Percentiles rank a stretch among this genome's conserved stretches.
Conservation (phyloP, 2,113 vertebrate genomes). For the Suricata suricatta region DNA sequence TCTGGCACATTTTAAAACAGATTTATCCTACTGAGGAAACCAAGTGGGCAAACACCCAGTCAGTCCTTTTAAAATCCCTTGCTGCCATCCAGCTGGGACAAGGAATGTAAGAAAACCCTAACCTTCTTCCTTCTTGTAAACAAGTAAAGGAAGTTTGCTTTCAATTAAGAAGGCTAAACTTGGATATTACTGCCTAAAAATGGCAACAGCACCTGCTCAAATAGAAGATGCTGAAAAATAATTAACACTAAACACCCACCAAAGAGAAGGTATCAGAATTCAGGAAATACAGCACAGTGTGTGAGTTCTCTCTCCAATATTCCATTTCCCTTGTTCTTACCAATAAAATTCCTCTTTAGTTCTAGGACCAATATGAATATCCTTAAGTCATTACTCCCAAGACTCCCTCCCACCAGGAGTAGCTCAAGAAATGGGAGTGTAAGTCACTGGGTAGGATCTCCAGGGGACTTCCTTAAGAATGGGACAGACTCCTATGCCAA, state of each 20-base stretch:
- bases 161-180: slow-evolving; percentile 59
- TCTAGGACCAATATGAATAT: neutral
- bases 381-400: neutral
- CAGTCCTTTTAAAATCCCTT: slow-evolving; percentile 59
- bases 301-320: neutral
- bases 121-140: slow-evolving; percentile 44
- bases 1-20: slow-evolving; percentile 80
- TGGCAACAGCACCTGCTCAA: slow-evolving; percentile 56
- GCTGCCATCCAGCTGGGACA: slow-evolving; percentile 76
- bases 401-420: neutral
- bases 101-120: slow-evolving; percentile 75
- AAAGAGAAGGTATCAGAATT: neutral
- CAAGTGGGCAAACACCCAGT: slow-evolving; percentile 78
- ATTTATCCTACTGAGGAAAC: slow-evolving; percentile 64
- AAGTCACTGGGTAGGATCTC: neutral
- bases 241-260: slow-evolving; percentile 8
- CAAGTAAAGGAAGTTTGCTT: slow-evolving; percentile 61
- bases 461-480: neutral
- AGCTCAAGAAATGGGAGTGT: neutral
- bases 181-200: slow-evolving; percentile 39
- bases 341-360: neutral
- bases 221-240: slow-evolving; percentile 26
- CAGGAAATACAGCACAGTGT: neutral
- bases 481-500: neutral
- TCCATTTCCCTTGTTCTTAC: neutral